Evolutionary conservation across 2,113 vertebrate species (phyloP).

Genomic region (Oncorhynchus gorbuscha): DNA sequence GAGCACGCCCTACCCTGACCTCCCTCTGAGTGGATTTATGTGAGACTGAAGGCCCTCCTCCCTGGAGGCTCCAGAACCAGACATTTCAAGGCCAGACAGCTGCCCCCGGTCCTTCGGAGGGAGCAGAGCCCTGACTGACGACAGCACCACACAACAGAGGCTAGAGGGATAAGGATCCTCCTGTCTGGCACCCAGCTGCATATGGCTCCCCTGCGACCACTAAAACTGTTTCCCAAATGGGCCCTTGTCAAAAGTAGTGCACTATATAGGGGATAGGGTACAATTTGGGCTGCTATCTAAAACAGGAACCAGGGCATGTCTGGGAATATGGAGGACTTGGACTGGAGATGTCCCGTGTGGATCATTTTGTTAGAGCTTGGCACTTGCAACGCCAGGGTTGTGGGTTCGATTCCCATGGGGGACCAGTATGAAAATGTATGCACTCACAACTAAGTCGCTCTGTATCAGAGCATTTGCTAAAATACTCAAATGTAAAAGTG

Average conservation of each 20-base stretch:
- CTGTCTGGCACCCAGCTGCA: too few relatives aligned
- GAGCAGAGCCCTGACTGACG: background rate
- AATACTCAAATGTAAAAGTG: too few relatives aligned
- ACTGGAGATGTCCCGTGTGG: too few relatives aligned
- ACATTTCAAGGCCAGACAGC: constrained; percentile 38
- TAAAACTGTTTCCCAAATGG: too few relatives aligned
- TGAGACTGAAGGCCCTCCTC: constrained; percentile 35
- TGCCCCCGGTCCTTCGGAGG: background rate
- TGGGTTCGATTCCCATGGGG: too few relatives aligned
- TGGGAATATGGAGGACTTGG: background rate
- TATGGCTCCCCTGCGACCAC: background rate
- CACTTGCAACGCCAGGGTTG: too few relatives aligned
- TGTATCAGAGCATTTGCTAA: too few relatives aligned
- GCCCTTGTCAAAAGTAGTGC: too few relatives aligned
- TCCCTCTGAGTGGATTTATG: constrained; percentile 72
- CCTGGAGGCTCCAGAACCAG: constrained; percentile 1
- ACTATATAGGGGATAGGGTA: background rate
- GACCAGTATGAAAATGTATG: too few relatives aligned
- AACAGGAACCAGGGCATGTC: background rate
- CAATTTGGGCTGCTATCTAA: background rate
- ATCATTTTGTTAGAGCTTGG: background rate
- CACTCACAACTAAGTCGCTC: too few relatives aligned
- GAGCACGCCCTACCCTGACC: constrained; percentile 71
- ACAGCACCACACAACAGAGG: background rate
- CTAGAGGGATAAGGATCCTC: background rate